Base-by-base conservation (phyloP, 2,888 invertebrate genomes). In the Dione vanillae region DNA sequence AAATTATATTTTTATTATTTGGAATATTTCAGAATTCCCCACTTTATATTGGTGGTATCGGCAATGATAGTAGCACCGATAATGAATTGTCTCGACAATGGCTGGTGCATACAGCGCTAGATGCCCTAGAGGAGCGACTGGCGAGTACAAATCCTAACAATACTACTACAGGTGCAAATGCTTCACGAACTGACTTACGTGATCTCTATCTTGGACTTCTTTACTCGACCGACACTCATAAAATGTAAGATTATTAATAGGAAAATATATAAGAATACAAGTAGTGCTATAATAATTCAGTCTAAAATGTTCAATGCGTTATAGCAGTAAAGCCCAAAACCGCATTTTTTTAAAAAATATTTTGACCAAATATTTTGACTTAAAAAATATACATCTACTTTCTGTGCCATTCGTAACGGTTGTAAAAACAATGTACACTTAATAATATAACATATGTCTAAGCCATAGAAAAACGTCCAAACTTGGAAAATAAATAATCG, bases 161-260 rank as follows among this genome's bases (percentile, higher is more conserved):
- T 74, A 89, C 95, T 0, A 93, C 91, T 35, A 85, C 94, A 41
- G 94, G 94, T 76, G 94, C 96, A 78, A 94, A 94, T 35, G 91
- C 95, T 0, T 80, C 92, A 0, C 84, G 92, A 7, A 95, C 96
- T 71, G 98, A 99, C 85, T 93, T 96, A 47, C 94, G 98, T 75
- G 99, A 99, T 86, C 94, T 98, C 2, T 99, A 98, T 86, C 94
- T 99, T 70, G 99, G 99, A 37, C 92, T 98, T 75, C 94, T 99
- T 9, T 98, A 98, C 89, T 97, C 98, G 0, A 97, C 98, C 9
- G 99, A 99, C 92, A 98, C 98, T 76, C 98, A 98, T 89, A 98
- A 98, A 95, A 97, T 99, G 98, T 98, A 95, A 37, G 12, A 37
- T 9, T n/a, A n/a, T n/a, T n/a, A n/a, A n/a, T n/a, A n/a, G n/a